Percentiles rank a stretch among this genome's conserved stretches.
phyloP scores from a whole-genome alignment of 2,888 invertebrate species.

The Lepidonotus clava region DNA sequence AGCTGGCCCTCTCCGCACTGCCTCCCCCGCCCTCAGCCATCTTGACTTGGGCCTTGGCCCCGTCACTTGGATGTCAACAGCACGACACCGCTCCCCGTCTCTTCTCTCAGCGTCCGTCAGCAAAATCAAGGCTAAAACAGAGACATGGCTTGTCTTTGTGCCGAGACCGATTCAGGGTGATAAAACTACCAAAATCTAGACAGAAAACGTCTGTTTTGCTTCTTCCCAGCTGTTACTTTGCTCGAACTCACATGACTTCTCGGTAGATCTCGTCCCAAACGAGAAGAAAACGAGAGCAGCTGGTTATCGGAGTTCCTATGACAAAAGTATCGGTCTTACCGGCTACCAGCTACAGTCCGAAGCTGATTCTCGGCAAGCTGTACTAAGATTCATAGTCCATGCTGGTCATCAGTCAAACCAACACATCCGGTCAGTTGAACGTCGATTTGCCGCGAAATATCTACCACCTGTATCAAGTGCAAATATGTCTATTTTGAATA shows the following conservation, averaged over 20 bases:
- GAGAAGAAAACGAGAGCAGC: too few relatives aligned
- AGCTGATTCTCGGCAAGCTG: background rate
- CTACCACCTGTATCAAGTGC: background rate
- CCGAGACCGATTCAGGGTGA: too few relatives aligned
- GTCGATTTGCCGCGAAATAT: background rate
- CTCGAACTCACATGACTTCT: background rate
- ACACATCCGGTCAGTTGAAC: background rate
- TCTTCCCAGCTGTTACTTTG: background rate
- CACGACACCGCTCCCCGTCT: too few relatives aligned
- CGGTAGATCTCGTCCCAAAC: too few relatives aligned
- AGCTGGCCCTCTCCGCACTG: slow-evolving; percentile 88
- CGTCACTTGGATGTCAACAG: too few relatives aligned
- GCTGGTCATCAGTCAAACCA: background rate
- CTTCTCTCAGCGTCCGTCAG: too few relatives aligned
- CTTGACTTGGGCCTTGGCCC: background rate
- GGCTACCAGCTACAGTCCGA: background rate
- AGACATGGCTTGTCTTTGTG: too few relatives aligned
- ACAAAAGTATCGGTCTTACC: background rate
- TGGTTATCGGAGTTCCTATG: background rate
- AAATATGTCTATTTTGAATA: background rate
- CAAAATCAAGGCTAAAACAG: too few relatives aligned
- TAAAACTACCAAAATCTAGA: too few relatives aligned
- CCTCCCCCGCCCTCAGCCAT: slow-evolving; percentile 58
- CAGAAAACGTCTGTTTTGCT: background rate
- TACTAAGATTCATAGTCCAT: background rate